A percentile compares a stretch with the other conserved stretches of the same genome.
Evolutionary conservation across 2,888 invertebrate genomes (phyloP).

Genomic region (Eledone cirrhosa): DNA sequence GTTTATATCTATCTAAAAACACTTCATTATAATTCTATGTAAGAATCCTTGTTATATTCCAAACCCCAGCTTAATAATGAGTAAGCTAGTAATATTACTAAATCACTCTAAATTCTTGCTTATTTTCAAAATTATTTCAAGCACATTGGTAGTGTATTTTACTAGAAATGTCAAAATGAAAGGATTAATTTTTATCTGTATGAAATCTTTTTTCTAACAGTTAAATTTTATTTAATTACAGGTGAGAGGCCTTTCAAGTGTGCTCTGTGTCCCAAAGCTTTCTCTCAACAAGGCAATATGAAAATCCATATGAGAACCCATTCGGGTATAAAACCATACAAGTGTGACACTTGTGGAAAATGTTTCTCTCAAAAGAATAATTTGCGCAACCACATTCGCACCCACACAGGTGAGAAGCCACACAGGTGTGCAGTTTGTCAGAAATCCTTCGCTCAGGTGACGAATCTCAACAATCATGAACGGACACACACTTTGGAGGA

Average conservation of each 20-base stretch:
- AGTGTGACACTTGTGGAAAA: slow-evolving; percentile 28
- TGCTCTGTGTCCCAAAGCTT: slow-evolving; percentile 25
- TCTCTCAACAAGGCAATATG: slow-evolving; percentile 20
- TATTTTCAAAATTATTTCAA: too few relatives aligned
- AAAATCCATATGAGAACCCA: slow-evolving; percentile 26
- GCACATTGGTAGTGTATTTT: too few relatives aligned
- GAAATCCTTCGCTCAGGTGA: slow-evolving; percentile 17
- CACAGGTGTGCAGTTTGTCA: slow-evolving; percentile 24
- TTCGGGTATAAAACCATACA: slow-evolving; percentile 30
- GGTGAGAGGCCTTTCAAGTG: slow-evolving; percentile 31
- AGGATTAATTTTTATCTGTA: too few relatives aligned
- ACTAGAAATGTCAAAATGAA: too few relatives aligned
- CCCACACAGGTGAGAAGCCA: slow-evolving; percentile 20
- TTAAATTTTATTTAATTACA: not conserved
- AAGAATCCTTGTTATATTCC: too few relatives aligned
- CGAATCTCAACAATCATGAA: slow-evolving; percentile 14
- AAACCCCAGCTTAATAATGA: too few relatives aligned
- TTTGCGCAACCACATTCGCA: slow-evolving; percentile 19
- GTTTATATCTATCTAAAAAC: too few relatives aligned
- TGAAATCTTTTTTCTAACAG: too few relatives aligned
- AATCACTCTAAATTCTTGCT: too few relatives aligned
- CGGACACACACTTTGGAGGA: slow-evolving; percentile 20
- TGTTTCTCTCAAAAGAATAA: slow-evolving; percentile 27
- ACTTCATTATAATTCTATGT: too few relatives aligned
- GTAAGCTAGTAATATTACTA: too few relatives aligned